Evolutionary conservation across 2,113 vertebrate genomes (phyloP).

Genomic region (Arothron firmamentum): DNA sequence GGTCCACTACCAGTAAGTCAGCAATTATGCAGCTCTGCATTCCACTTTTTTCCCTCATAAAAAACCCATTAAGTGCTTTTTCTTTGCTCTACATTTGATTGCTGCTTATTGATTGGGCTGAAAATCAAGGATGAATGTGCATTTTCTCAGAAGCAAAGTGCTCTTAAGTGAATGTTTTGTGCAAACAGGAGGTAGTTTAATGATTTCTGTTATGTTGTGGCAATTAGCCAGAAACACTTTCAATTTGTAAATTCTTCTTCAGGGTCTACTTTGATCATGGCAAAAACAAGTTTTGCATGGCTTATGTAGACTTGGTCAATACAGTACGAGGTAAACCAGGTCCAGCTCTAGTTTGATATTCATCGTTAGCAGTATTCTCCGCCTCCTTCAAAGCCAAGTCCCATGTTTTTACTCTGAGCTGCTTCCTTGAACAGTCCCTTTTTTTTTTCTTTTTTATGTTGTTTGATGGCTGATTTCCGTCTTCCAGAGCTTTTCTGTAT

Average conservation of each 20-base stretch:
- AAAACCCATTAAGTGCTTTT: too few relatives aligned
- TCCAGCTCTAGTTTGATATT: not conserved
- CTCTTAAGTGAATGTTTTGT: not conserved
- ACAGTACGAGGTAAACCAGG: not conserved
- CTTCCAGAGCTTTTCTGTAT: conserved; percentile 3
- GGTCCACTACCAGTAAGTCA: conserved; percentile 99
- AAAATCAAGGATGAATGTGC: not conserved
- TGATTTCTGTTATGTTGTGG: not conserved
- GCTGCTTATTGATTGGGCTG: not conserved
- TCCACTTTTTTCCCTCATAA: not conserved
- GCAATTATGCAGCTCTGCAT: too few relatives aligned
- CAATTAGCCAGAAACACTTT: not conserved
- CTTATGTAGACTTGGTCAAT: not conserved
- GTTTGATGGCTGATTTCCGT: not conserved
- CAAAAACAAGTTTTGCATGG: not conserved
- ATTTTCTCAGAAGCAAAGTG: not conserved
- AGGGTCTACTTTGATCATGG: not conserved
- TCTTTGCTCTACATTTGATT: not conserved
- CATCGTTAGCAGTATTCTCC: not conserved
- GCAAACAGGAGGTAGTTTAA: not conserved
- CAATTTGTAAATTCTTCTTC: not conserved
- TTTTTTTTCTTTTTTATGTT: not conserved
- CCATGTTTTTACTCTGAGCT: not conserved
- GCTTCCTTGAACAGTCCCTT: not conserved
- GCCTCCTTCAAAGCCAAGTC: not conserved